Percentiles rank a stretch among this genome's conserved stretches.
phyloP scores from a whole-genome alignment of 2,888 invertebrate species.

The Dendrolimus pini region DNA sequence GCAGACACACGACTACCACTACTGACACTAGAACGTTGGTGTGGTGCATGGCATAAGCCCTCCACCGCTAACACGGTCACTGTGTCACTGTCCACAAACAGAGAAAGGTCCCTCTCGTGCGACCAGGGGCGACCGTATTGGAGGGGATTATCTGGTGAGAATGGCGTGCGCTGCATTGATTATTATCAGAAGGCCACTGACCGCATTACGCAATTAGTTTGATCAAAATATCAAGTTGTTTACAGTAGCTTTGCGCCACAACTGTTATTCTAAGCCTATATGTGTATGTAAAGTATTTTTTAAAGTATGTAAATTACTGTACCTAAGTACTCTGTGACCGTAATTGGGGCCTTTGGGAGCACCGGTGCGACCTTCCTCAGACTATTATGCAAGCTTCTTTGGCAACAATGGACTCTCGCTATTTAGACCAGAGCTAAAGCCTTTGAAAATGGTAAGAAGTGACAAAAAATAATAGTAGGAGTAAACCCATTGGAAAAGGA shows the following conservation, averaged over 20 bases:
- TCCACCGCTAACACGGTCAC: constrained; percentile 62
- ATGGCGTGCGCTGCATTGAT: constrained; percentile 34
- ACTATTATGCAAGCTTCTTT: background rate
- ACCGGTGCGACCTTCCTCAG: background rate
- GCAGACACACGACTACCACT: constrained; percentile 29
- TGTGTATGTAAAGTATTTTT: no score
- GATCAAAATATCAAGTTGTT: background rate
- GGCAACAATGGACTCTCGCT: background rate
- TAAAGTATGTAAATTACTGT: no score
- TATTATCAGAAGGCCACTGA: constrained; percentile 32
- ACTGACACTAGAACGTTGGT: constrained; percentile 32
- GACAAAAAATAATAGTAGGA: no score
- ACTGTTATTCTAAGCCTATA: no score
- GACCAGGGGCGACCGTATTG: constrained; percentile 27
- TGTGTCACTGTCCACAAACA: constrained; percentile 60
- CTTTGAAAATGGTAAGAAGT: no score
- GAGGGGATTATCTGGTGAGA: constrained; percentile 60
- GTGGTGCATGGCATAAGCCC: constrained; percentile 57
- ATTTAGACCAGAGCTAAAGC: no score
- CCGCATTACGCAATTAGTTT: constrained; percentile 15
- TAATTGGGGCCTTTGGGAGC: background rate
- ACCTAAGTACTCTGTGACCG: background rate
- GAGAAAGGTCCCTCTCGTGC: constrained; percentile 59
- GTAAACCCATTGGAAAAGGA: no score
- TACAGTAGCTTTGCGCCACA: no score